phyloP scores from a whole-genome alignment of 2,113 vertebrate species.

The Lampris incognitus region DNA sequence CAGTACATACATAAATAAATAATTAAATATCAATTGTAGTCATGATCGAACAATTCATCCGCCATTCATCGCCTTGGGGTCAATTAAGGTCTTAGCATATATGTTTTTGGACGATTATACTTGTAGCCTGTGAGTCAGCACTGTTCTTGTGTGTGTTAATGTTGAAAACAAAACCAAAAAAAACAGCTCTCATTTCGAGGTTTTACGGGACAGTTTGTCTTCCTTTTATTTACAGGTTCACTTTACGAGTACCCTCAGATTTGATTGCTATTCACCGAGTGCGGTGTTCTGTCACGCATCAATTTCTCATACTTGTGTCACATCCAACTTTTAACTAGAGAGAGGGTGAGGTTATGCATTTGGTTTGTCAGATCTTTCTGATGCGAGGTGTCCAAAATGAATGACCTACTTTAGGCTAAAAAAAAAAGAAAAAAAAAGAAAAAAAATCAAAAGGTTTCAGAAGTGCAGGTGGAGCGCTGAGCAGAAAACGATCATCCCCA shows the following conservation, averaged over 20 bases:
- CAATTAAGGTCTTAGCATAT: slow-evolving; percentile 54
- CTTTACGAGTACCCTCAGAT: slow-evolving; percentile 42
- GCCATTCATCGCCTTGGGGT: slow-evolving; percentile 48
- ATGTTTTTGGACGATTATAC: slow-evolving; percentile 37
- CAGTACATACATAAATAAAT: too few species aligned
- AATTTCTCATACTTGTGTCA: slow-evolving; percentile 58
- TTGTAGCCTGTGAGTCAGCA: slow-evolving; percentile 39
- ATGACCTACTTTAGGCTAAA: slow-evolving; percentile 52
- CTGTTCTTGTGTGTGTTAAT: slow-evolving; percentile 50
- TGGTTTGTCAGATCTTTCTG: slow-evolving; percentile 48
- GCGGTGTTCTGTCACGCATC: slow-evolving; percentile 47
- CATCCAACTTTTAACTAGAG: slow-evolving; percentile 44
- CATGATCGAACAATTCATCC: background rate
- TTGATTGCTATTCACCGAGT: slow-evolving; percentile 66
- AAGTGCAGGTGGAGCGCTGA: slow-evolving; percentile 13
- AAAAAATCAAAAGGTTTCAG: slow-evolving; percentile 7
- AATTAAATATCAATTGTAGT: too few species aligned
- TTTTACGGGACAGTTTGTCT: slow-evolving; percentile 49
- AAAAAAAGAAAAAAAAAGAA: background rate
- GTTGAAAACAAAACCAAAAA: slow-evolving; percentile 55
- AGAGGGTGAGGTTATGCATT: slow-evolving; percentile 38
- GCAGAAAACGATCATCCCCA: slow-evolving; percentile 15
- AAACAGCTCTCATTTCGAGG: slow-evolving; percentile 49
- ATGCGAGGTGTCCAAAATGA: slow-evolving; percentile 57
- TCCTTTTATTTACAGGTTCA: slow-evolving; percentile 39